phyloP scores from a whole-genome alignment of 2,113 vertebrate species.

The Rynchops niger region DNA sequence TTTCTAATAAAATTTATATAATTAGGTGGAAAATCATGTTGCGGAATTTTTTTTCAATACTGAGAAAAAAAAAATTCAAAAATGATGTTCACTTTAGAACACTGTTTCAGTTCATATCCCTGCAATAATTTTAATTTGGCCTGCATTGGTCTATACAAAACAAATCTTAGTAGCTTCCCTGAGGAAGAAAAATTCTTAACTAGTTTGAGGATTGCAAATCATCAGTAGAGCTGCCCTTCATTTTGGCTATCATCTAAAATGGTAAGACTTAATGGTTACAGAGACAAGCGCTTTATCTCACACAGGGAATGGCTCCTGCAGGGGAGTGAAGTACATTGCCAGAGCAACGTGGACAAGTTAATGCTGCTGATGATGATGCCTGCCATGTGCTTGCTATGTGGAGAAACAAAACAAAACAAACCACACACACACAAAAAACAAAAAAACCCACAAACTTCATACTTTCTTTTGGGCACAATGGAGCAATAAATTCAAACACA shows the following conservation, averaged over 20 bases:
- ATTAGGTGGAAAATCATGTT: neutral
- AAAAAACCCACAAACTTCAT: neutral
- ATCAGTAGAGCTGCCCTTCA: neutral
- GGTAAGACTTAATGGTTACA: neutral
- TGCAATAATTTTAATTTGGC: neutral
- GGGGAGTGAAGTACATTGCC: neutral
- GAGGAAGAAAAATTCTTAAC: neutral
- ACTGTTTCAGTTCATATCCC: neutral
- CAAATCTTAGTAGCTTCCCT: neutral
- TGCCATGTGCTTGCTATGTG: neutral
- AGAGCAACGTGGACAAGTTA: neutral
- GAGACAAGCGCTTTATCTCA: neutral
- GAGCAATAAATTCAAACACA: neutral
- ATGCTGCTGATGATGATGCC: neutral
- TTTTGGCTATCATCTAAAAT: neutral
- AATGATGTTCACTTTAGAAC: neutral
- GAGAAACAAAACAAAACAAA: neutral
- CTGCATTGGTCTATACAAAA: neutral
- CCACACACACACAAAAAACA: neutral
- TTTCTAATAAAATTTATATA: neutral
- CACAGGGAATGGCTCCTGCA: neutral
- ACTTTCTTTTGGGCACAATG: neutral
- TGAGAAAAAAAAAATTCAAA: neutral
- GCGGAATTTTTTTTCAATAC: neutral
- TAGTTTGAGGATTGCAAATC: neutral